Evolutionary conservation across 2,888 invertebrate genomes (phyloP).

Genomic region (Operophtera brumata): DNA sequence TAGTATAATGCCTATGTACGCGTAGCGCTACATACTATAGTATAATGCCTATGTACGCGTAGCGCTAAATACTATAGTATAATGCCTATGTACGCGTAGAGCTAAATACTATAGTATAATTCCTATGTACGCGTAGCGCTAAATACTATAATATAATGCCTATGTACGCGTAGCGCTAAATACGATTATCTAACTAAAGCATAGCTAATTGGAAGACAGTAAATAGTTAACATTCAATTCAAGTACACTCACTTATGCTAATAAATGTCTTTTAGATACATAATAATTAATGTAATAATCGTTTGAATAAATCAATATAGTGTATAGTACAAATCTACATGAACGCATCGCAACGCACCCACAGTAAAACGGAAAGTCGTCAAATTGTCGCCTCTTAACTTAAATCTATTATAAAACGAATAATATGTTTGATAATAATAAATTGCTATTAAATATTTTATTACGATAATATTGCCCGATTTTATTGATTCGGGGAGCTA

Average conservation of each 20-base stretch:
- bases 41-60: not conserved
- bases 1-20: not conserved
- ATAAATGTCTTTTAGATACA: conserved; percentile 10
- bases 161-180: conserved; percentile 24
- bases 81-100: not conserved
- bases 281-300: conserved; percentile 18
- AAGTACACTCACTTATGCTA: conserved; percentile 32
- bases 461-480: conserved; percentile 23
- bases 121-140: conserved; percentile 3
- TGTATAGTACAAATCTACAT: conserved; percentile 68
- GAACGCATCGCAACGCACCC: conserved; percentile 75
- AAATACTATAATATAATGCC: conserved; percentile 1
- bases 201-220: conserved; percentile 64
- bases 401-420: conserved; percentile 23
- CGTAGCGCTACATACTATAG: conserved; percentile 7
- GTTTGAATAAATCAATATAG: conserved; percentile 43
- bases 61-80: conserved; percentile 6
- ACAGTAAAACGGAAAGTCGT: conserved; percentile 58
- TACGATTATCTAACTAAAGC: conserved; percentile 46
- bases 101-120: conserved; percentile 1
- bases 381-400: conserved; percentile 46
- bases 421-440: conserved; percentile 9
- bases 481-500: conserved; percentile 28
- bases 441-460: conserved; percentile 8
- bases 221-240: conserved; percentile 47